A percentile compares a stretch with the other conserved stretches of the same genome.
phyloP scores from a whole-genome alignment of 1,140 invertebrate species.

The Periplaneta americana region DNA sequence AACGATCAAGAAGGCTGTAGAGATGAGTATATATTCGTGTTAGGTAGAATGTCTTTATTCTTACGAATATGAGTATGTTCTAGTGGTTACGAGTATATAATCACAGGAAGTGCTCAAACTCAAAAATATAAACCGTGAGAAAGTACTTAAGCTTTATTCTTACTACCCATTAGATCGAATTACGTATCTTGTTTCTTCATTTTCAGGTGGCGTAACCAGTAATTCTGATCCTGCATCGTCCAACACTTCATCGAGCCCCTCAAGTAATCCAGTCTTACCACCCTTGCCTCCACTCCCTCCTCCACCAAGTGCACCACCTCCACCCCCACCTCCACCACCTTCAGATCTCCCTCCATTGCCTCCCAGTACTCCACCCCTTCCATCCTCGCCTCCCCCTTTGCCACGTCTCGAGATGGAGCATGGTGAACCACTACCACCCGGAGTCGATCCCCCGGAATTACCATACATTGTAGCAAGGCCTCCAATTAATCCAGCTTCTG shows the following conservation, averaged over 20 bases:
- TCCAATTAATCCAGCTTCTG: neutral
- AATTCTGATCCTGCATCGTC: neutral
- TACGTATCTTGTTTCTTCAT: too few relatives aligned
- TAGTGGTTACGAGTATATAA: too few relatives aligned
- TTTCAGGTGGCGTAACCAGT: neutral
- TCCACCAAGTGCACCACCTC: neutral
- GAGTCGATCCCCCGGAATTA: conserved; percentile 42
- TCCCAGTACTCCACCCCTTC: conserved; percentile 39
- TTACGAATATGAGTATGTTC: too few relatives aligned
- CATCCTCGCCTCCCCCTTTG: conserved; percentile 15
- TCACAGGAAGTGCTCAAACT: too few relatives aligned
- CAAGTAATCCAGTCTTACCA: neutral
- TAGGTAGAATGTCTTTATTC: too few relatives aligned
- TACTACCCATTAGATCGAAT: too few relatives aligned
- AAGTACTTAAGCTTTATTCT: too few relatives aligned
- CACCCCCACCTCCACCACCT: conserved; percentile 4
- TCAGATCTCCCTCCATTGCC: conserved; percentile 28
- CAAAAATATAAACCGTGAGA: too few relatives aligned
- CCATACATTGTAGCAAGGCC: conserved; percentile 15
- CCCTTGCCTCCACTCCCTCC: neutral
- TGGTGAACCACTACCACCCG: conserved; percentile 44
- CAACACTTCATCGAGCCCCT: neutral
- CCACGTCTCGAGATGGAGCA: neutral
- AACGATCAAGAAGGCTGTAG: too few relatives aligned
- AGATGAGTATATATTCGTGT: too few relatives aligned